phyloP scores from a whole-genome alignment of 2,797 vertebrate genomes.

The Hapalemur alaotrensis region DNA sequence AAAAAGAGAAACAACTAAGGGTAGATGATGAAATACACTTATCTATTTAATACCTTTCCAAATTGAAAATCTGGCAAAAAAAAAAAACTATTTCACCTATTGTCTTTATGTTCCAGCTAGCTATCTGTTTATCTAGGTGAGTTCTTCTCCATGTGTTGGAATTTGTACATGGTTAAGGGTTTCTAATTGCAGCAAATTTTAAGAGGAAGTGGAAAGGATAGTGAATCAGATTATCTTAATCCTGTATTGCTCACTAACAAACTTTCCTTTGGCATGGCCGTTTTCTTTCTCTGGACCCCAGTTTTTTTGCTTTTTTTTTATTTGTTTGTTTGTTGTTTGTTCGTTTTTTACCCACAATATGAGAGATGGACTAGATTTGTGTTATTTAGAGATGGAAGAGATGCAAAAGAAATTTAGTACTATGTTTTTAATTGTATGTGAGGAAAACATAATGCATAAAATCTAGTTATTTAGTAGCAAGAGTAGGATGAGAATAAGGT shows the following conservation, averaged over 20 bases:
- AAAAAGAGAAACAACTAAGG: not conserved
- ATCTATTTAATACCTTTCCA: not conserved
- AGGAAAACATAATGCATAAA: not conserved
- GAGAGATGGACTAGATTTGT: not conserved
- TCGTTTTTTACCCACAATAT: not conserved
- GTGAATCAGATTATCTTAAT: not conserved
- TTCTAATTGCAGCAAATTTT: not conserved
- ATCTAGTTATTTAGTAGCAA: not conserved
- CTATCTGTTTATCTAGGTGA: constrained; percentile 16
- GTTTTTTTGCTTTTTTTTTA: not conserved
- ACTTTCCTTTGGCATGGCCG: not conserved
- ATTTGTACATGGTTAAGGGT: not conserved
- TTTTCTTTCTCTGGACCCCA: not conserved
- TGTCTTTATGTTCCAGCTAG: not conserved
- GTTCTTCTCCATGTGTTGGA: not conserved
- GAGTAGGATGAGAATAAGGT: not conserved
- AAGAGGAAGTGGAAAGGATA: not conserved
- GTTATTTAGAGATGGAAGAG: not conserved
- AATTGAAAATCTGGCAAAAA: not conserved
- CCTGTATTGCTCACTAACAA: not conserved
- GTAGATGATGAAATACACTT: not conserved
- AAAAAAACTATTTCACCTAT: not conserved
- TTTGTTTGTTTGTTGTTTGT: not conserved
- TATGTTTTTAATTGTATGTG: not conserved
- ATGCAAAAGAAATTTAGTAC: not conserved